These are phyloP conservation scores for Pantherophis guttatus DNA, from an alignment of 2,113 vertebrate species.

Conservation along the genomic window DNA sequence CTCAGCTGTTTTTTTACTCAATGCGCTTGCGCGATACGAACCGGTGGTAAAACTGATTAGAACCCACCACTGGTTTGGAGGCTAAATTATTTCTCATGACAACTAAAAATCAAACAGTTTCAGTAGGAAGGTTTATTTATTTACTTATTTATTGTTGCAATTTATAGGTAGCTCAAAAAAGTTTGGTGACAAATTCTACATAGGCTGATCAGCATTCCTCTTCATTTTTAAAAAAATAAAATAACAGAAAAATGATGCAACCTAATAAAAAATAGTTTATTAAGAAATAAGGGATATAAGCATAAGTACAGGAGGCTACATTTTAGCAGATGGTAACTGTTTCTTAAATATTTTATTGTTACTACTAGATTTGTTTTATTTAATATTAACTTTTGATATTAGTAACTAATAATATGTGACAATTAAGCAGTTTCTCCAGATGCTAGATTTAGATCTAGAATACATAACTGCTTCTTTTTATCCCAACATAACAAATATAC, in stretches of 20 bases:
- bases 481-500: background rate
- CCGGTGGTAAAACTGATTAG: too few species aligned
- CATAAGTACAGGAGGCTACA: background rate
- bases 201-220: background rate
- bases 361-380: background rate
- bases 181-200: background rate
- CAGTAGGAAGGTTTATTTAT: background rate
- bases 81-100: background rate
- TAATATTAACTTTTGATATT: background rate
- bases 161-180: background rate
- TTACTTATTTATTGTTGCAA: background rate
- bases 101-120: background rate
- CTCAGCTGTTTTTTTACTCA: too few species aligned
- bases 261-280: background rate
- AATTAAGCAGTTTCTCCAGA: background rate
- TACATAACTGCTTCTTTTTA: background rate
- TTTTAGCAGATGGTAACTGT: background rate
- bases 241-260: background rate
- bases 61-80: background rate
- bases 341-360: background rate
- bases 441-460: background rate
- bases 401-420: background rate
- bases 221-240: background rate
- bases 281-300: background rate
- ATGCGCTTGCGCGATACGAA: too few species aligned